Evolutionary conservation across 2,888 invertebrate species (phyloP), one percentile per base, ranked within the genome.

Genomic region (Pocota personata): DNA sequence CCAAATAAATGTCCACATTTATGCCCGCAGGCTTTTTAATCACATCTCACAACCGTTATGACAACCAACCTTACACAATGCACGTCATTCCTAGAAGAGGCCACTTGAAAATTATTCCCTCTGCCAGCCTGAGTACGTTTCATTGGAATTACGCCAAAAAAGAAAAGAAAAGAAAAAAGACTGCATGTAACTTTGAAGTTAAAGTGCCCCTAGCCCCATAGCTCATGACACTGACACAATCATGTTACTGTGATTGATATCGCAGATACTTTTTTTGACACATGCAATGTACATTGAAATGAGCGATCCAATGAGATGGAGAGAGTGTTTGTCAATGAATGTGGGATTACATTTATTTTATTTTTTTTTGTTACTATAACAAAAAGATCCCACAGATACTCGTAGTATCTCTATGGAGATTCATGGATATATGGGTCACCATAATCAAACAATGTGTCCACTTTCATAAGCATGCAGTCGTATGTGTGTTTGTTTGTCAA

Each of bases 221-320:
- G 27, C 83, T 83, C 78, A 72, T 86, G 86, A 82, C 86, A 82
- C 82, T 86, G 86, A 86, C 82, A 82, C 82, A 86, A 86, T 86
- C 86, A 72, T 86, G 82, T 86, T 82, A 86, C 82, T 86, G 76
- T 86, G 86, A 86, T 86, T 86, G 86, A 86, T 86, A 82, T 66
- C 16, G 72, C 37, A 66, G 86, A 86, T 86, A 82, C 60, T 71
- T 86, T 76, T 86, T 64, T 76, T 86, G 86, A 82, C 86, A 86
- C 76, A 86, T 80, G 50, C 84, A 64, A 52, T 71, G 84, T 58
- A 58, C 71, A 71, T 52, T 66, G 46, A 66, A 30, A 66, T 72
- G 58, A 35, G 30, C 27, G 8, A n/a, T n/a, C 2, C 2, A 8
- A 3, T 21, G 10, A 16, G 16, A 43, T 12, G 1, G 48, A 16